phyloP scores from a whole-genome alignment of 1,140 invertebrate species.

The Marisa cornuarietis region DNA sequence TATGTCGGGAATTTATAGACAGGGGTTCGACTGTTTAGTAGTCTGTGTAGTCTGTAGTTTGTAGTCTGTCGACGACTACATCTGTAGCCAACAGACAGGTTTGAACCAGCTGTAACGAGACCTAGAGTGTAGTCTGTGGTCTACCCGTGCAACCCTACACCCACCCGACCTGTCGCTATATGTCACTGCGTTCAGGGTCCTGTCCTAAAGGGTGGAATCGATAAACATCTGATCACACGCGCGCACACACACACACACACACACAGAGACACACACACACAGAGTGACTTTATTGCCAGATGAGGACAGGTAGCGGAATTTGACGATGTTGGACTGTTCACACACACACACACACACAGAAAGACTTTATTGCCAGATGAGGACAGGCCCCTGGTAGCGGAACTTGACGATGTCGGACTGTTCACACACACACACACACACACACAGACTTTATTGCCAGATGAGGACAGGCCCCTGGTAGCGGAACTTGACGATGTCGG shows the following conservation, averaged over 20 bases:
- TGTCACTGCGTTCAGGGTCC: too few species aligned
- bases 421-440: too few species aligned
- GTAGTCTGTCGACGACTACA: not conserved
- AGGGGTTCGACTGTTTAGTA: too few species aligned
- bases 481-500: conserved; percentile 1
- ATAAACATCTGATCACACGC: not conserved
- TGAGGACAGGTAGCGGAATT: conserved; percentile 8
- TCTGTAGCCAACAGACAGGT: too few species aligned
- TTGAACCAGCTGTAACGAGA: not conserved
- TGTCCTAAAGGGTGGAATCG: too few species aligned
- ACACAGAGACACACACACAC: too few species aligned
- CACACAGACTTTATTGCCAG: conserved; percentile 14
- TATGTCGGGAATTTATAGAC: too few species aligned
- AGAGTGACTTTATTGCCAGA: conserved; percentile 16
- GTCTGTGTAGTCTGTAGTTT: not conserved
- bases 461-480: conserved; percentile 15
- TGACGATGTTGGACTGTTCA: conserved; percentile 3
- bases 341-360: conserved; percentile 4
- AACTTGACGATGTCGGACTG: conserved; percentile 2
- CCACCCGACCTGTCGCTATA: not conserved
- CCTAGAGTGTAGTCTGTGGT: not conserved
- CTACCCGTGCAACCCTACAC: conserved; percentile 8
- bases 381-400: conserved; percentile 13
- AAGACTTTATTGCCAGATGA: conserved; percentile 10
- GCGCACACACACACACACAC: not conserved